phyloP scores from a whole-genome alignment of 1,140 invertebrate species.

The Megalonaias nervosa region DNA sequence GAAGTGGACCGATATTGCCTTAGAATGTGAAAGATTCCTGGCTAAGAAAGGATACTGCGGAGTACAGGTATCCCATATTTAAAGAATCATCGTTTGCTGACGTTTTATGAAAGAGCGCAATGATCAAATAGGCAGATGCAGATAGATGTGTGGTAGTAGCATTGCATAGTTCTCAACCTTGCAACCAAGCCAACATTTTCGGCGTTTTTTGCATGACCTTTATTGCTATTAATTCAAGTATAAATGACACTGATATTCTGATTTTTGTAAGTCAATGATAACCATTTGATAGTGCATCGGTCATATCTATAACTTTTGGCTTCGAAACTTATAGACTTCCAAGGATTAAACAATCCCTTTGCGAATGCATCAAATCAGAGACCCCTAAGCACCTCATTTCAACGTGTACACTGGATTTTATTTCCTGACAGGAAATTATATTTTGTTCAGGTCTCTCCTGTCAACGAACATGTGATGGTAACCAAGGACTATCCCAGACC shows the following conservation, averaged over 20 bases:
- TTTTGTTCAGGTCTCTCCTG: conserved; percentile 41
- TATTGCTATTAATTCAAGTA: neutral
- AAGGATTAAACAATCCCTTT: neutral
- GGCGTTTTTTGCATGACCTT: neutral
- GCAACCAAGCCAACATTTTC: neutral
- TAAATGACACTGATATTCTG: neutral
- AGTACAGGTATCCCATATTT: conserved; percentile 52
- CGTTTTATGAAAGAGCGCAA: neutral
- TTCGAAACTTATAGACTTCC: too few species aligned
- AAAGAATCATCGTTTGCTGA: neutral
- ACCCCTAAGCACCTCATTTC: too few species aligned
- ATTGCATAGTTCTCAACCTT: neutral
- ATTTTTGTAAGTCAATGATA: too few species aligned
- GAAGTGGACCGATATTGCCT: conserved; percentile 77
- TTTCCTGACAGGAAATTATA: too few species aligned
- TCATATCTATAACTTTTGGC: too few species aligned
- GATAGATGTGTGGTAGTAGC: neutral
- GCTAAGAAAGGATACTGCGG: conserved; percentile 77
- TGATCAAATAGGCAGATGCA: neutral
- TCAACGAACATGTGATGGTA: conserved; percentile 50
- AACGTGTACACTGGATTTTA: too few species aligned
- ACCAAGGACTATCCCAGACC: conserved; percentile 70
- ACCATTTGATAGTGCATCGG: too few species aligned
- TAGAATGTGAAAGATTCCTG: conserved; percentile 87
- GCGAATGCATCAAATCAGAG: too few species aligned